Evolutionary conservation across 2,797 vertebrate genomes (phyloP).

Genomic region (Malacoctenus gilli): DNA sequence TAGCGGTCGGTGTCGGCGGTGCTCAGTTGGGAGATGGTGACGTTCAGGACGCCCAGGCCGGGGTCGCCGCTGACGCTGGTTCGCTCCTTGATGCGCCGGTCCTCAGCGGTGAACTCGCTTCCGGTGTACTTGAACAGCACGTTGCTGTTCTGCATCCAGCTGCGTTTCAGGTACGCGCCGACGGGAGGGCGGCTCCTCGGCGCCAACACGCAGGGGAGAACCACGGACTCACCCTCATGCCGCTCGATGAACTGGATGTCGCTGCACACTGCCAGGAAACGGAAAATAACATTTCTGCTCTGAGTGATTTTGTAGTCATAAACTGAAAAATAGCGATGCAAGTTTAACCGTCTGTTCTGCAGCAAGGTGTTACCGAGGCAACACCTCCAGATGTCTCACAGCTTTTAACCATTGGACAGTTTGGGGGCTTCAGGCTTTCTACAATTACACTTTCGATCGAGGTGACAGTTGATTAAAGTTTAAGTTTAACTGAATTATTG

Average conservation of each 20-base stretch:
- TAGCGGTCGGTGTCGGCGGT: conserved; percentile 73
- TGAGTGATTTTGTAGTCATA: no score
- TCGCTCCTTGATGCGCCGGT: not conserved
- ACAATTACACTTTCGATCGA: no score
- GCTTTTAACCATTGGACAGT: no score
- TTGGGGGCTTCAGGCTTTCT: no score
- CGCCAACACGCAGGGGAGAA: conserved; percentile 53
- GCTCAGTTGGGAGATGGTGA: conserved; percentile 69
- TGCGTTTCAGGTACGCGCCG: conserved; percentile 68
- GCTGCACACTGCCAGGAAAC: conserved; percentile 30
- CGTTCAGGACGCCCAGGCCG: conserved; percentile 26
- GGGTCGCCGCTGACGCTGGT: conserved; percentile 44
- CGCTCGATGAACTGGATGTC: conserved; percentile 59
- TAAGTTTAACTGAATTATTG: no score
- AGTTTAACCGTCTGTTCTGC: no score
- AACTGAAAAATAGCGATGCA: no score
- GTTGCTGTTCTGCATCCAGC: not conserved
- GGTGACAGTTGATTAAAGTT: no score
- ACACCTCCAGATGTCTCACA: no score
- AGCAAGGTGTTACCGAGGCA: no score
- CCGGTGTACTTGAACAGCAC: conserved; percentile 56
- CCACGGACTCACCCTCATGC: conserved; percentile 56
- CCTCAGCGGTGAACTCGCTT: accelerated
- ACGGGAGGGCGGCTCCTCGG: not conserved
- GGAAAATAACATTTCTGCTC: no score